Percentiles rank a stretch among this genome's conserved stretches.
Evolutionary conservation across 2,113 vertebrate species (phyloP).

Genomic region (Myodes glareolus): DNA sequence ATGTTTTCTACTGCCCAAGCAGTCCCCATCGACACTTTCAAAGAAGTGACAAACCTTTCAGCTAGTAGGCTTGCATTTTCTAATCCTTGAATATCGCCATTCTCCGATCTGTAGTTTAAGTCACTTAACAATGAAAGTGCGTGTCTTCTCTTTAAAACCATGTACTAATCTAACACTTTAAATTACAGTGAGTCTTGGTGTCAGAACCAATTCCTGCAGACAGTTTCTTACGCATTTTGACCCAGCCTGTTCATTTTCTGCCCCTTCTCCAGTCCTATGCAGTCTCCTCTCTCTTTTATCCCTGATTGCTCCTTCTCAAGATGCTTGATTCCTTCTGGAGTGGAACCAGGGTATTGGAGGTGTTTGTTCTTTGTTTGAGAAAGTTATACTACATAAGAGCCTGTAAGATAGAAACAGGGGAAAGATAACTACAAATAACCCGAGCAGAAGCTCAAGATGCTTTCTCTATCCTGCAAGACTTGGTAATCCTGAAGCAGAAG

Average conservation of each 20-base stretch:
- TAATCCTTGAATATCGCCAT: neutral
- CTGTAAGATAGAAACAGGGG: slow-evolving; percentile 43
- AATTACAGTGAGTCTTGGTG: neutral
- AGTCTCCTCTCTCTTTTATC: no score
- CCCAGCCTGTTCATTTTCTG: neutral
- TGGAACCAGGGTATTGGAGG: neutral
- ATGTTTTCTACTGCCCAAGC: neutral
- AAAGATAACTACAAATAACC: neutral
- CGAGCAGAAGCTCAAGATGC: neutral
- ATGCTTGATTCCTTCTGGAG: neutral
- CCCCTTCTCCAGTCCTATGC: neutral
- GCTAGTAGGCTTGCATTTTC: neutral
- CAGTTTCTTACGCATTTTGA: neutral
- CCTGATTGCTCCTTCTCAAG: neutral
- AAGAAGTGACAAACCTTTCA: neutral
- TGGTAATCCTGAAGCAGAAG: neutral
- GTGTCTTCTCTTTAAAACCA: neutral
- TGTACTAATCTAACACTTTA: neutral
- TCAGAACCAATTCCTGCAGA: neutral
- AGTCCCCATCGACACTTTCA: slow-evolving; percentile 2
- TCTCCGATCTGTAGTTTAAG: neutral
- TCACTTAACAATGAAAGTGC: neutral
- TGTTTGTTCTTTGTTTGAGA: slow-evolving; percentile 16
- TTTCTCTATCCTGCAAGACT: neutral
- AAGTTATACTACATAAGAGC: slow-evolving; percentile 26